Percentiles rank a stretch among this genome's conserved stretches.
Conservation (phyloP, 2,888 invertebrate species). For the Rotaria macrura region DNA sequence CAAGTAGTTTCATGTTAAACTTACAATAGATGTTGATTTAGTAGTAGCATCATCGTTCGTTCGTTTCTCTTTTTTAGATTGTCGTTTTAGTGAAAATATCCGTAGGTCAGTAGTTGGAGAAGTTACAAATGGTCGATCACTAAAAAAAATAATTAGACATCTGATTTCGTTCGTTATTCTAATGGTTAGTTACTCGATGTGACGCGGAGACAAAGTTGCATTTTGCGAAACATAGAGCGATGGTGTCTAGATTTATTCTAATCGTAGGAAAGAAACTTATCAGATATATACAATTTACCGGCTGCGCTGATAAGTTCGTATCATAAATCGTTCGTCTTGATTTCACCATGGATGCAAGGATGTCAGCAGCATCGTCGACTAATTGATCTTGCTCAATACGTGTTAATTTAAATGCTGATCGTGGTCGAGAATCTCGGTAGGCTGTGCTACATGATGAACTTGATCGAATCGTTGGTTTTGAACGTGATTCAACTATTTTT, state of each 20-base stretch:
- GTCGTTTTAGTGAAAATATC: background rate
- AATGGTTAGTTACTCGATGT: background rate
- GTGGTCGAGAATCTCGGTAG: background rate
- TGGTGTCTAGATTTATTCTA: background rate
- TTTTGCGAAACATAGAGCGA: background rate
- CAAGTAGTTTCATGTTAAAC: background rate
- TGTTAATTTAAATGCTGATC: background rate
- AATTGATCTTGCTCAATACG: slow-evolving; percentile 2
- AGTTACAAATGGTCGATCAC: background rate
- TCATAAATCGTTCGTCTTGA: background rate
- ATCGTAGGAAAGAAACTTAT: no score
- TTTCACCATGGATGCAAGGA: background rate
- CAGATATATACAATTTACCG: background rate
- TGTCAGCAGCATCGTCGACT: background rate
- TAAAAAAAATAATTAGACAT: background rate
- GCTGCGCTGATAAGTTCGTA: background rate
- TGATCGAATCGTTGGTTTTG: background rate
- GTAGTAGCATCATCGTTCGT: background rate
- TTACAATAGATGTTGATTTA: background rate
- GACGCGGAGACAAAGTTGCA: background rate
- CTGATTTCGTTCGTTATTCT: background rate
- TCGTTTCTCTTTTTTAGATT: background rate
- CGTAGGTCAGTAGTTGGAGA: background rate
- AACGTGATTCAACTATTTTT: background rate
- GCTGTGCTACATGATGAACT: background rate